Percentiles rank a stretch among this genome's conserved stretches.
Evolutionary conservation across 23 tunicate species (phyloP).

Genomic region (Corella eumyota): DNA sequence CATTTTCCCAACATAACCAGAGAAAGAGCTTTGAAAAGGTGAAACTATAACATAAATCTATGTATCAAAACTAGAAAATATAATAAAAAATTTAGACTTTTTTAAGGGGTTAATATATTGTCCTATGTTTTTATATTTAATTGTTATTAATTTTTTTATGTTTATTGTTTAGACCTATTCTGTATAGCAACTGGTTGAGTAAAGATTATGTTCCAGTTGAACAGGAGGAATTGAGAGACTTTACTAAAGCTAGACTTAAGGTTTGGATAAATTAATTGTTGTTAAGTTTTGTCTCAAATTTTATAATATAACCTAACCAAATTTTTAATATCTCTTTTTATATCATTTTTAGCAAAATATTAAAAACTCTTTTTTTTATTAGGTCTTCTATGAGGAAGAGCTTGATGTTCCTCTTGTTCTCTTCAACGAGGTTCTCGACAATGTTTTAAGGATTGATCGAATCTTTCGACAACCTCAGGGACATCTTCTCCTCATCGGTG

Average conservation of each 20-base stretch:
- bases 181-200: constrained; percentile 98
- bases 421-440: constrained; percentile 93
- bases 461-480: constrained; percentile 99
- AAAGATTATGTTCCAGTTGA: constrained; percentile 96
- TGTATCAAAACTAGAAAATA: neutral
- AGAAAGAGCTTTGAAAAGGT: constrained; percentile 83
- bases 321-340: neutral
- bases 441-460: constrained; percentile 90
- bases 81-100: neutral
- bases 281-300: too few relatives aligned
- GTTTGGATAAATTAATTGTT: too few relatives aligned
- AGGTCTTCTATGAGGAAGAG: constrained; percentile 98
- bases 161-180: constrained; percentile 72
- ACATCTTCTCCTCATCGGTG: constrained; percentile 90
- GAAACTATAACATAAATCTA: neutral
- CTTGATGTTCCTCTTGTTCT: constrained; percentile 97
- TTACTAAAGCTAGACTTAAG: constrained; percentile 91
- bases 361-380: too few relatives aligned
- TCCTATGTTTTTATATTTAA: too few relatives aligned
- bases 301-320: neutral
- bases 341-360: neutral
- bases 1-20: constrained; percentile 80
- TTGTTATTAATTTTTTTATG: too few relatives aligned
- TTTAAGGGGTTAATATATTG: too few relatives aligned
- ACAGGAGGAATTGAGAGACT: constrained; percentile 86